Evolutionary conservation across 2,113 vertebrate genomes (phyloP).

Genomic region (Myanophis thanlyinensis): DNA sequence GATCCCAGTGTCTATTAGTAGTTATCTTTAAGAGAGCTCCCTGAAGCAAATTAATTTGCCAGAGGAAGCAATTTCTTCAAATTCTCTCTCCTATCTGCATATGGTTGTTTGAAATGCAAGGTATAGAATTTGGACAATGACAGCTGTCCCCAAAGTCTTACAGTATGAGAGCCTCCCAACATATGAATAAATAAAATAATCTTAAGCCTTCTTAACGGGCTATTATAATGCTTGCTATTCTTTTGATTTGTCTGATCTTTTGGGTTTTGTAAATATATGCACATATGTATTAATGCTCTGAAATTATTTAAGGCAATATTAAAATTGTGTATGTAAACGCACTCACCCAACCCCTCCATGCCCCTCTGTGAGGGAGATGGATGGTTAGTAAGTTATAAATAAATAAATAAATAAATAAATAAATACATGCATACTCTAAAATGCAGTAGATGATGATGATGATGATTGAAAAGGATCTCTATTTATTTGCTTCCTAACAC

Average conservation of each 20-base stretch:
- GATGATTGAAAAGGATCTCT: neutral
- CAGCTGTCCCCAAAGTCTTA: neutral
- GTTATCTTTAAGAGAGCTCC: neutral
- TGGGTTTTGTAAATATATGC: neutral
- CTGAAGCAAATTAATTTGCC: neutral
- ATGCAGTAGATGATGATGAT: neutral
- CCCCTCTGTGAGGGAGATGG: neutral
- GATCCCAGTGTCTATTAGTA: neutral
- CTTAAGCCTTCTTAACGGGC: neutral
- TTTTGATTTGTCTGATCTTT: neutral
- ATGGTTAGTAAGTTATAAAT: neutral
- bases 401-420: neutral
- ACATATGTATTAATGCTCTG: neutral
- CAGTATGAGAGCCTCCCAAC: neutral
- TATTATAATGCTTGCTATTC: neutral
- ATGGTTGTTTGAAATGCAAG: neutral
- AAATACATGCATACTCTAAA: neutral
- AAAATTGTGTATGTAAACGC: neutral
- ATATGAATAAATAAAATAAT: neutral
- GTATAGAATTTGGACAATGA: neutral
- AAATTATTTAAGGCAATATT: neutral
- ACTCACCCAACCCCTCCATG: neutral
- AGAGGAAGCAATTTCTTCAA: neutral
- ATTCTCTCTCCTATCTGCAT: neutral
- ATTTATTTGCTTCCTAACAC: neutral